Evolutionary conservation across 23 tunicate genomes (phyloP), one percentile per base, ranked within the genome.

Genomic region (Clavelina lepadiformis): DNA sequence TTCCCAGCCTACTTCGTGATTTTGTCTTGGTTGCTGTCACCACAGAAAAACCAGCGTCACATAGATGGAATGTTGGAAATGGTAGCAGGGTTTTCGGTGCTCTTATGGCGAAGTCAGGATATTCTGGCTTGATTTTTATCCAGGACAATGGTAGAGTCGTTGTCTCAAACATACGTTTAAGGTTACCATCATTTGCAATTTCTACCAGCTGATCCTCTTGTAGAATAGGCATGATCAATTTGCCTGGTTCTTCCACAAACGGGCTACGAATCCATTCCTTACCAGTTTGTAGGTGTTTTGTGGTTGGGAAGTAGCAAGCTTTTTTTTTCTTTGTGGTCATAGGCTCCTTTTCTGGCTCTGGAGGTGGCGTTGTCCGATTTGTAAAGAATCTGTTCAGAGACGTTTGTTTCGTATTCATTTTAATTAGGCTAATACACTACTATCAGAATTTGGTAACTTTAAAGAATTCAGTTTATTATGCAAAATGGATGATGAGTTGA

Each of bases 21-120:
- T 59, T 59, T 25, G 35, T 59, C 31, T 59, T 59, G 35, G 35
- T 59, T 59, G 65, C 65, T 59, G 65, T 59, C 36, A 59, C 36
- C n/a, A 37, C 65, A 59, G 36, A 59, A 59, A 59, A 59, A 8
- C 71, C 71, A 38, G 59, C 13, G 28, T 65, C 71, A 29, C 71
- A 65, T 20, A 61, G 50, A 26, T 61, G 31, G 49, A 47, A 28
- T 61, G 67, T 61, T 31, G 67, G 67, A 61, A 68, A 68, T 49
- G 61, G 73, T 0, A 68, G 60, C 61, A 68, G 37, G 27, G 61
- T 49, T 49, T 50, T 49, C 24, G 51, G 0, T 68, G 73, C 73
- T 7, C 0, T 68, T 50, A 25, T 50, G 61, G 73, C 61, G 20
- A 50, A 0, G 61, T 49, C 73, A 49, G 73, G 73, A 22, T 67